A percentile compares a stretch with the other conserved stretches of the same genome.
Evolutionary conservation across 2,888 invertebrate species (phyloP).

Genomic region (Chydorus sphaericus): DNA sequence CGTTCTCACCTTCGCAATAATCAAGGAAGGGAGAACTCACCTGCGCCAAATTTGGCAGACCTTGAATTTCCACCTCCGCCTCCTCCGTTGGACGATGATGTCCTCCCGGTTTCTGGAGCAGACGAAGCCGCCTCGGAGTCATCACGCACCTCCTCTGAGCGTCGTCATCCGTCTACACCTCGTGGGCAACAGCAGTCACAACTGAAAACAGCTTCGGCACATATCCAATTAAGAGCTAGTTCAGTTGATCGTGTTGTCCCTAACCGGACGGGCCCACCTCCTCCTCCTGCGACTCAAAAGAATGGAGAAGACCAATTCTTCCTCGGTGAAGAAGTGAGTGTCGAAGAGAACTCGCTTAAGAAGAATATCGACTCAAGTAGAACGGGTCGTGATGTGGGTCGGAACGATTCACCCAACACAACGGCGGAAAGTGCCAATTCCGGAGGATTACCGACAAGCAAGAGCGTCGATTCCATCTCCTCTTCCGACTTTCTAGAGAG

Average conservation of each 20-base stretch:
- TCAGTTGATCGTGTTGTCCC: not conserved
- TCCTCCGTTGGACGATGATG: slow-evolving; percentile 16
- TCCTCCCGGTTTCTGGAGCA: not conserved
- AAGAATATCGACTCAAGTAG: slow-evolving; percentile 5
- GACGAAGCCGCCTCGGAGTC: not conserved
- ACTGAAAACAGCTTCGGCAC: slow-evolving; percentile 13
- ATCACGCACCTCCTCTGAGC: not conserved
- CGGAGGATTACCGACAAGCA: not conserved
- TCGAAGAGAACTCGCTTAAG: slow-evolving; percentile 8
- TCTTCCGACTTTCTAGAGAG: not conserved
- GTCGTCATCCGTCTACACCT: slow-evolving; percentile 20
- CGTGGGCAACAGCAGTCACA: slow-evolving; percentile 18
- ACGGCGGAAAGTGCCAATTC: not conserved
- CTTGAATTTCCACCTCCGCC: slow-evolving; percentile 45
- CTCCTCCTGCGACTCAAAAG: not conserved
- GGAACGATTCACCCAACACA: slow-evolving; percentile 20
- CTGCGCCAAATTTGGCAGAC: slow-evolving; percentile 39
- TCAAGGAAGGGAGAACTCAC: slow-evolving; percentile 1
- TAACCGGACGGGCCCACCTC: not conserved
- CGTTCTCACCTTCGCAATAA: not conserved
- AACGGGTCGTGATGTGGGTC: slow-evolving; percentile 18
- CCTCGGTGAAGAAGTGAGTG: slow-evolving; percentile 11
- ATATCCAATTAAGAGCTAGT: slow-evolving; percentile 6
- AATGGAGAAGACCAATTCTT: slow-evolving; percentile 11
- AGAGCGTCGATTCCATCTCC: not conserved